Evolutionary conservation across 1,140 invertebrate genomes (phyloP).

Genomic region (Pomacea maculata): DNA sequence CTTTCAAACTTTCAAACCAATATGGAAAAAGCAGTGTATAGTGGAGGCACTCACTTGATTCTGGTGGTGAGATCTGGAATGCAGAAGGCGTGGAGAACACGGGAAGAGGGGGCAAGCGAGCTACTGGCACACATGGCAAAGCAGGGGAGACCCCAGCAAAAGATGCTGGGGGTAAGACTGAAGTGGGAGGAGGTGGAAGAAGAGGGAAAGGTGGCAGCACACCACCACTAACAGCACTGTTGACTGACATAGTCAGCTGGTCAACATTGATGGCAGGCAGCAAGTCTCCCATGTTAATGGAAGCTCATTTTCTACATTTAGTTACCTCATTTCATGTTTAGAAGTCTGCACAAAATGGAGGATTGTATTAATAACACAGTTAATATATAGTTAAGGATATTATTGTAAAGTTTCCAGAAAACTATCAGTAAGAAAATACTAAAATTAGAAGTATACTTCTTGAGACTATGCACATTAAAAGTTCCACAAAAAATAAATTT

Average conservation of each 20-base stretch:
- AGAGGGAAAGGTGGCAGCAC: constrained; percentile 1
- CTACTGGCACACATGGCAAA: neutral
- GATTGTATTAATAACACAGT: too few relatives aligned
- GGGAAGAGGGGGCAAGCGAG: neutral
- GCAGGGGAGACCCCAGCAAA: neutral
- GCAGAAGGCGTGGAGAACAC: neutral
- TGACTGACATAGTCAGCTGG: constrained; percentile 21
- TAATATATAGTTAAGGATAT: too few relatives aligned
- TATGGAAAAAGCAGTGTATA: too few relatives aligned
- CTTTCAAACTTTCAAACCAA: neutral
- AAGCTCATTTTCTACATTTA: neutral
- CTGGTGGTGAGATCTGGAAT: neutral
- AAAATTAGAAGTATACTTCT: too few relatives aligned
- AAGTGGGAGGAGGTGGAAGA: neutral
- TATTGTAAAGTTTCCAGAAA: too few relatives aligned
- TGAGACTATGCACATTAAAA: too few relatives aligned
- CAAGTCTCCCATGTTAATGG: constrained; percentile 11
- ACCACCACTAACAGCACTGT: constrained; percentile 13
- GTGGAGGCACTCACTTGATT: neutral
- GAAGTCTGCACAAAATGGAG: neutral
- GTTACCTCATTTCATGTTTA: neutral
- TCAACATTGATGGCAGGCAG: constrained; percentile 18
- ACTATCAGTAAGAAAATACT: too few relatives aligned
- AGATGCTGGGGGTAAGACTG: neutral
- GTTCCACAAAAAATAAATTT: too few relatives aligned